Evolutionary conservation across 1,140 invertebrate species (phyloP).

Genomic region (Leguminivora glycinivorella): DNA sequence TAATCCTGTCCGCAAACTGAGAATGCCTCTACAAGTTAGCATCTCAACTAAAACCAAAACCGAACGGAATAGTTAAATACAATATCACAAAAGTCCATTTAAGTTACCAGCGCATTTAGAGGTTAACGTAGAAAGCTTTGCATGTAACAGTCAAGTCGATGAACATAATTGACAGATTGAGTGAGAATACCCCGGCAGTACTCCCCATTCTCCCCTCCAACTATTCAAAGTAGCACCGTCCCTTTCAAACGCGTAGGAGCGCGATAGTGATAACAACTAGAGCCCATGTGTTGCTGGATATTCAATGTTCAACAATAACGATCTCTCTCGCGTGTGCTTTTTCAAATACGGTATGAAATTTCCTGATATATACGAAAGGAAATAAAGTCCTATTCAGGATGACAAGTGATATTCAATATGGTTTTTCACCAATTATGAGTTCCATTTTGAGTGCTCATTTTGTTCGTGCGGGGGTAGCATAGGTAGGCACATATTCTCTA

Average conservation of each 20-base stretch:
- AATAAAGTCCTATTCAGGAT: background rate
- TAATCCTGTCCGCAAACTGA: background rate
- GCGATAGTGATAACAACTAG: background rate
- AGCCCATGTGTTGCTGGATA: background rate
- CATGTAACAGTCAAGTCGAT: slow-evolving; percentile 37
- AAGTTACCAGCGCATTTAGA: background rate
- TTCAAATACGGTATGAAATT: background rate
- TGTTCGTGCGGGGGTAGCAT: too few relatives aligned
- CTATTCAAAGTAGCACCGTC: background rate
- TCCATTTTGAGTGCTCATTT: too few relatives aligned
- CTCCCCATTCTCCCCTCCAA: slow-evolving; percentile 26
- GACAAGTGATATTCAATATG: background rate
- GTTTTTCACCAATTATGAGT: too few relatives aligned
- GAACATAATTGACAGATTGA: slow-evolving; percentile 60
- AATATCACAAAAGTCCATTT: background rate
- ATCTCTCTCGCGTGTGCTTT: background rate
- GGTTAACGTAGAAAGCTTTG: slow-evolving; percentile 35
- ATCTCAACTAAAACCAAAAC: background rate
- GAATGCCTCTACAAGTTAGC: background rate
- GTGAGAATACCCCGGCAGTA: slow-evolving; percentile 43
- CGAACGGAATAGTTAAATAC: background rate
- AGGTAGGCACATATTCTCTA: too few relatives aligned
- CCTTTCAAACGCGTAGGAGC: background rate
- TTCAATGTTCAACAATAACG: background rate
- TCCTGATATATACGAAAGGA: background rate